Base-by-base conservation (phyloP, 2,888 invertebrate species). In the Polymixis lichenea region DNA sequence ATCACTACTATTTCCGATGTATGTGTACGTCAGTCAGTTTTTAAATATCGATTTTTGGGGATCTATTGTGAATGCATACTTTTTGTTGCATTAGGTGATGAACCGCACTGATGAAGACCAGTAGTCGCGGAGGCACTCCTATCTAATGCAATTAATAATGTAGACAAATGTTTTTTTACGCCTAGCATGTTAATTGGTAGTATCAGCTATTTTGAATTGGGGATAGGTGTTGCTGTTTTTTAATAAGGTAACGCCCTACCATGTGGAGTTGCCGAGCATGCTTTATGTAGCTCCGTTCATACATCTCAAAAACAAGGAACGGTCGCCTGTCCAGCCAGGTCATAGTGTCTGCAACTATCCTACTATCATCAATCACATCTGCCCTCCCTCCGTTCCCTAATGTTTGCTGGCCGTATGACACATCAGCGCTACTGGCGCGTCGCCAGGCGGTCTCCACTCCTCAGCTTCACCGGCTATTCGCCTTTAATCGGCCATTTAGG, bases 391-490 rank as follows among this genome's bases (percentile, higher is more conserved):
- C 67, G n/a, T n/a, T n/a, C 22, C 28, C 25, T 86, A 76, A 80
- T 87, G 75, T 87, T 56, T 86, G 78, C n/a, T 60, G 78, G 72
- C 38, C 65, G 74, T 46, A 82, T 87, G 86, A 84, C 82, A 84
- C 88, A 87, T 25, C 68, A 68, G 56, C 4, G 46, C 11, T 43
- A 49, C 88, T 88, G 87, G 88, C 86, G 43, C 65, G 87, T n/a
- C 87, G 87, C 87, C 87, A 88, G 68, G 82, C 88, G 61, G 87
- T 87, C 87, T 87, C 88, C 49, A 68, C 66, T 84, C 75, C 71
- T 76, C 74, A 64, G 62, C 67, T 74, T 82, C 77, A 73, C 55
- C 66, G 22, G 71, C 62, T 68, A 80, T 84, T 84, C 38, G 67
- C 53, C 56, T 79, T 80, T 79, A 88, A 82, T 82, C 76, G 88